Evolutionary conservation across 2,113 vertebrate genomes (phyloP), one percentile per base, ranked within the genome.

Genomic region (Equus przewalskii): DNA sequence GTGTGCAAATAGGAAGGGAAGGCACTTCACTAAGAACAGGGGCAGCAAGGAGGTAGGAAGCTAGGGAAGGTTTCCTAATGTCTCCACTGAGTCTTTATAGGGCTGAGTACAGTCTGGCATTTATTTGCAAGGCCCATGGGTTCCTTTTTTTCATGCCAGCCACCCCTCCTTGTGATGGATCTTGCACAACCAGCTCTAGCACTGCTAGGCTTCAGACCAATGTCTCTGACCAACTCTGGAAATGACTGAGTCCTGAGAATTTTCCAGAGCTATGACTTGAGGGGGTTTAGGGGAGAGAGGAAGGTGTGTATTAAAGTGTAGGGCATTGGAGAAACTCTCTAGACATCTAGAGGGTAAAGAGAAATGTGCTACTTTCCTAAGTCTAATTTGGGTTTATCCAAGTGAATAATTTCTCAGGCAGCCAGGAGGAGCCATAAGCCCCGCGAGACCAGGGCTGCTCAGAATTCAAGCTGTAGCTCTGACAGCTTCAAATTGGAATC

Each of bases 361-460:
- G 82, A 95, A 97, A 97, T 41, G 75, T 70, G 82, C 65, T 89
- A 8, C 86, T 60, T 91, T 64, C 85, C 33, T 46, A 64, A 84
- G 65, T 72, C 62, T 94, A 97, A 97, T 72, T 56, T 19, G 30
- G 82, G 62, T 86, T 92, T 69, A 94, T 76, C 86, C 96, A 97
- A 95, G 97, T 94, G 89, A 97, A 73, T 97, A 88, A 97, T 92
- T 96, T 93, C 91, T 75, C 80, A 41, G 69, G 92, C 95, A 97
- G 94, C 92, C 79, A 49, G 12, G 15, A 96, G 72, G 85, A 98
- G 95, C 79, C 56, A 19, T 64, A 80, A 87, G 76, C 82, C 91
- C n/a, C 60, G 12, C 1, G 86, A 95, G 97, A 78, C 83, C 49
- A 82, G 84, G 80, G 51, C 65, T 21, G 26, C 86, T 90, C 67